A percentile compares a stretch with the other conserved stretches of the same genome.
These are phyloP conservation scores for Psittacula echo DNA, from an alignment of 2,797 vertebrate genomes.

Conservation along the genomic window DNA sequence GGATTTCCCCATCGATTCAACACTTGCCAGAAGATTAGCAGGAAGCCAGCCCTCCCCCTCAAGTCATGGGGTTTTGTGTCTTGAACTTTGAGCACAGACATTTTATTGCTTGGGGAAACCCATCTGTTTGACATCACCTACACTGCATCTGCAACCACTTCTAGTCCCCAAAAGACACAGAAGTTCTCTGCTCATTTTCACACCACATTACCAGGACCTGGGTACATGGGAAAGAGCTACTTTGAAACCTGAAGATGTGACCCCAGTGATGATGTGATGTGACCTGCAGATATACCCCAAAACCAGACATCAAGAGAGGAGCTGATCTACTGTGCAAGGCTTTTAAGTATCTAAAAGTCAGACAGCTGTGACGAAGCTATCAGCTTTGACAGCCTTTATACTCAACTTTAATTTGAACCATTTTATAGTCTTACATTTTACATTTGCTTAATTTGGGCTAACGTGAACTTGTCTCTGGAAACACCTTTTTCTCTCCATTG, in stretches of 20 bases:
- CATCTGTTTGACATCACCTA: background rate
- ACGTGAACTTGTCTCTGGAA: fast-evolving
- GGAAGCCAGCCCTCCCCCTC: background rate
- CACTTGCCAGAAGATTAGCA: background rate
- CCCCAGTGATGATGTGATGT: background rate
- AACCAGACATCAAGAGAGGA: background rate
- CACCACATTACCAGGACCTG: background rate
- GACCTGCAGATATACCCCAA: background rate
- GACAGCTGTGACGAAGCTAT: background rate
- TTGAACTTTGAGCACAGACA: background rate
- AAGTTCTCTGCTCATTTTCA: background rate
- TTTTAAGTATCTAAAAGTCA: background rate
- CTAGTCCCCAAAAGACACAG: background rate
- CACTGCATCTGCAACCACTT: background rate
- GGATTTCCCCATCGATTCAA: background rate
- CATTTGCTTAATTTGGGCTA: background rate
- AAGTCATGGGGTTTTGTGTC: background rate
- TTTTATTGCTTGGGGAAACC: background rate
- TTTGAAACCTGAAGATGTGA: background rate
- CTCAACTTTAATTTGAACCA: background rate
- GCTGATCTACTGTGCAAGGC: background rate
- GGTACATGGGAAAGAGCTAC: background rate
- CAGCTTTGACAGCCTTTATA: background rate
- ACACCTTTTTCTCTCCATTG: background rate
- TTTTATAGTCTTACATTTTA: background rate